Base-by-base conservation (phyloP, 2,797 vertebrate genomes). In the Podargus strigoides region DNA sequence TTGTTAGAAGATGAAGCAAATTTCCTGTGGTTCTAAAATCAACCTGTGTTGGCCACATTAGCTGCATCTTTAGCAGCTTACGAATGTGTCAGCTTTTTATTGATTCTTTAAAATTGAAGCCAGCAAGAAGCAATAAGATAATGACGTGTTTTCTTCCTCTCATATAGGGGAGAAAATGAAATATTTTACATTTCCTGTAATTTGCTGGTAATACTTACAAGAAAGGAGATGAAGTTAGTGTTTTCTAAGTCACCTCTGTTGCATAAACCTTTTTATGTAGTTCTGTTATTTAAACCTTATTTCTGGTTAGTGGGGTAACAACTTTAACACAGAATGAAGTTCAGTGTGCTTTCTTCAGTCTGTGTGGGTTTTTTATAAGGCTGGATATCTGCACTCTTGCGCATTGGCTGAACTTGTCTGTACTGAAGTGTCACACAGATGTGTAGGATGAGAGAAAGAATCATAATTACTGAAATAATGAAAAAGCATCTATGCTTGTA, bases 111-210 rank as follows among this genome's bases (percentile, higher is more conserved):
- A 89, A 96, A 95, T 34, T 90, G 75, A 96, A 84, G 22, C 58
- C 32, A 62, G 84, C 89, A 95, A 91, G 88, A 95, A 91, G 50
- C 68, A 96, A 36, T 91, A 94, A 96, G 55, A 88, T 75, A 12
- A 88, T 96, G 81, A 27, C 34, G 75, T 95, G 37, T 95, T 96
- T 97, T 90, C 55, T 68, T 89, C 64, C 49, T 81, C 60, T 7
- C 4, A 39, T 82, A 53, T 36, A 91, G 30, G 59, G 27, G 59
- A 87, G 5, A 6, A 85, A 68, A 93, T 96, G 86, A 58, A 96
- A 7, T 97, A 94, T 93, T 96, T 93, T 87, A 77, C 91, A 90
- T 97, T 96, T 97, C 93, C 72, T 95, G 50, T 96, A 88, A 96
- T 93, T 95, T 96, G 24, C 47, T 86, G 28, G 47, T 97, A 96